Evolutionary conservation across 2,888 invertebrate genomes (phyloP).

Genomic region (Tetragonula carbonaria): DNA sequence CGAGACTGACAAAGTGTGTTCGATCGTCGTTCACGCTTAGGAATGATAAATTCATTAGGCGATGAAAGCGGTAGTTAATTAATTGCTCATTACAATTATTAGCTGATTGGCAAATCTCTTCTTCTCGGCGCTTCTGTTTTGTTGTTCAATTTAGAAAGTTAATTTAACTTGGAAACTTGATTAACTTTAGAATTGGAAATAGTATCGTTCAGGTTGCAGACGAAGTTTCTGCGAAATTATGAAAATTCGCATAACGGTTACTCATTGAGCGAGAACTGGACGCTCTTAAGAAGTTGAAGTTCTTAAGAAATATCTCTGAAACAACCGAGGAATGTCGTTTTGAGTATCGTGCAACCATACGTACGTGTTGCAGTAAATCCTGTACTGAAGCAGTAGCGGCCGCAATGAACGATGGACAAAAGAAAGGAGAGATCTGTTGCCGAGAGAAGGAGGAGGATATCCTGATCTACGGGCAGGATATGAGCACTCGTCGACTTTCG

Average conservation of each 20-base stretch:
- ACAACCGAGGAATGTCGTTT: not conserved
- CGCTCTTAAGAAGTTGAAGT: too few species aligned
- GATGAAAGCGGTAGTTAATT: not conserved
- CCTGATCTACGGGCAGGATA: not conserved
- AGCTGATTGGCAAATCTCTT: not conserved
- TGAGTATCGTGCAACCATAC: not conserved
- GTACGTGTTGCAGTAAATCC: not conserved
- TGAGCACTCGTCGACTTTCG: not conserved
- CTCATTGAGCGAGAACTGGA: too few species aligned
- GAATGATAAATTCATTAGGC: not conserved
- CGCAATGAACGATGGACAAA: slow-evolving; percentile 5
- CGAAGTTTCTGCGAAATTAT: too few species aligned
- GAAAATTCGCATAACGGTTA: too few species aligned
- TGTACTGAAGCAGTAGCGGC: not conserved
- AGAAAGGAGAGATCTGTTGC: too few species aligned
- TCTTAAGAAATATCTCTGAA: not conserved
- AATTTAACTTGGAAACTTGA: too few species aligned
- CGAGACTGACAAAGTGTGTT: not conserved
- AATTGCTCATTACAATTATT: not conserved
- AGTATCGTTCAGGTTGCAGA: too few species aligned
- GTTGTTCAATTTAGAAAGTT: too few species aligned
- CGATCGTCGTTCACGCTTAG: not conserved
- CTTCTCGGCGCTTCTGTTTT: too few species aligned
- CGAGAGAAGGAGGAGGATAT: not conserved
- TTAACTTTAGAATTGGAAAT: too few species aligned